Evolutionary conservation across 2,113 vertebrate genomes (phyloP).

Genomic region (Microtus oregoni): DNA sequence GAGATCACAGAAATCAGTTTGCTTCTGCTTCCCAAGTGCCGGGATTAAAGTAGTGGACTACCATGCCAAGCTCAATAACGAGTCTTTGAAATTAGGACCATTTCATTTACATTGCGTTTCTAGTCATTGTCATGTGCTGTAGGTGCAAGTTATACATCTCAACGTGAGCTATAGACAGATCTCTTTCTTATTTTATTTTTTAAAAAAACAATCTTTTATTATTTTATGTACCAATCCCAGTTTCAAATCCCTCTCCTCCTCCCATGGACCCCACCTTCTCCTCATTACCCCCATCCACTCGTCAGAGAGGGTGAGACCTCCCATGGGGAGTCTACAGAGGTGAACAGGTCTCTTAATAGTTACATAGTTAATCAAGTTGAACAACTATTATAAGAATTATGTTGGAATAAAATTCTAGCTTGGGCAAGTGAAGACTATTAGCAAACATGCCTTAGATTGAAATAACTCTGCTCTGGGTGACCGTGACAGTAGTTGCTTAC

Average conservation of each 20-base stretch:
- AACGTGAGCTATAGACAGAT: not conserved
- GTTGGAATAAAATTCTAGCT: not conserved
- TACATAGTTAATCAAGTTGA: constrained; percentile 25
- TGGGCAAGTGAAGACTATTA: not conserved
- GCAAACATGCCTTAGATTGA: not conserved
- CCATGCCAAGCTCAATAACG: not conserved
- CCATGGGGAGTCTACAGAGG: no score
- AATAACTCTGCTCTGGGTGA: not conserved
- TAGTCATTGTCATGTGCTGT: not conserved
- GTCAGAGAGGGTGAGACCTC: no score
- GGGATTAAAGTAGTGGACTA: not conserved
- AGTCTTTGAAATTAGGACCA: not conserved
- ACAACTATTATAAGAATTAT: not conserved
- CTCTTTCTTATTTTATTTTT: not conserved
- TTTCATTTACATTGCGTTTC: not conserved
- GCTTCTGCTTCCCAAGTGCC: not conserved
- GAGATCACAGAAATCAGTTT: not conserved
- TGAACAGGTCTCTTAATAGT: not conserved
- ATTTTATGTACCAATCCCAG: no score
- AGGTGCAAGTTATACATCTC: not conserved
- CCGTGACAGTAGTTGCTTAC: not conserved
- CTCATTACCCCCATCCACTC: no score
- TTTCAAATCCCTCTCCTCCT: no score
- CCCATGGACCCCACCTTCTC: no score
- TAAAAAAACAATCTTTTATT: no score